Percentiles rank a stretch among this genome's conserved stretches.
Conservation (phyloP, 2,888 invertebrate species). For the Coenonympha glycerion region DNA sequence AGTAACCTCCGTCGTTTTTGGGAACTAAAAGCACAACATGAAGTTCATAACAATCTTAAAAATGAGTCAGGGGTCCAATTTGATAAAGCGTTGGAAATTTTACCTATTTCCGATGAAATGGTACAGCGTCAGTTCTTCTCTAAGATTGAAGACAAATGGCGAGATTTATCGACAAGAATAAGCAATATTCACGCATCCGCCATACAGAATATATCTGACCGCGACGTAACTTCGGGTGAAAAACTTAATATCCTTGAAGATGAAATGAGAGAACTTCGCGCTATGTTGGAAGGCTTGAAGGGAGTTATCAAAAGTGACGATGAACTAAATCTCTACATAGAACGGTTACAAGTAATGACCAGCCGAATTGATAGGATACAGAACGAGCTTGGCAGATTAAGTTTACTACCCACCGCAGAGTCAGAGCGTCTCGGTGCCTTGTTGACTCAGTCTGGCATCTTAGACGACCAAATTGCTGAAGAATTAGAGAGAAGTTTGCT, state of each 20-base stretch:
- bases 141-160: constrained; percentile 86
- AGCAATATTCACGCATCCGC: constrained; percentile 80
- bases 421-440: constrained; percentile 86
- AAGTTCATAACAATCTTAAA: constrained; percentile 85
- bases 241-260: constrained; percentile 84
- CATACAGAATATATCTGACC: constrained; percentile 81
- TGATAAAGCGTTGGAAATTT: constrained; percentile 84
- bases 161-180: constrained; percentile 78
- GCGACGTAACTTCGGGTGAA: constrained; percentile 83
- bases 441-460: constrained; percentile 80
- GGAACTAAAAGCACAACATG: constrained; percentile 92
- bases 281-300: constrained; percentile 81
- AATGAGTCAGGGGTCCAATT: constrained; percentile 83
- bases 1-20: constrained; percentile 89
- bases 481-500: constrained; percentile 85
- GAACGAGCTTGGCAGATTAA: constrained; percentile 85
- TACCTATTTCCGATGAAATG: constrained; percentile 90
- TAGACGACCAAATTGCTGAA: constrained; percentile 83
- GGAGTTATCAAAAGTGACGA: constrained; percentile 89
- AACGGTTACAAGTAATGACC: constrained; percentile 85
- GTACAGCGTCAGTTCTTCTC: constrained; percentile 85
- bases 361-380: constrained; percentile 85
- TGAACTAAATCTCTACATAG: constrained; percentile 86
- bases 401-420: constrained; percentile 82
- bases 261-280: constrained; percentile 83